Evolutionary conservation across 92 coral and sea anemone species (phyloP).

Genomic region (Isaurus tuberculatus): DNA sequence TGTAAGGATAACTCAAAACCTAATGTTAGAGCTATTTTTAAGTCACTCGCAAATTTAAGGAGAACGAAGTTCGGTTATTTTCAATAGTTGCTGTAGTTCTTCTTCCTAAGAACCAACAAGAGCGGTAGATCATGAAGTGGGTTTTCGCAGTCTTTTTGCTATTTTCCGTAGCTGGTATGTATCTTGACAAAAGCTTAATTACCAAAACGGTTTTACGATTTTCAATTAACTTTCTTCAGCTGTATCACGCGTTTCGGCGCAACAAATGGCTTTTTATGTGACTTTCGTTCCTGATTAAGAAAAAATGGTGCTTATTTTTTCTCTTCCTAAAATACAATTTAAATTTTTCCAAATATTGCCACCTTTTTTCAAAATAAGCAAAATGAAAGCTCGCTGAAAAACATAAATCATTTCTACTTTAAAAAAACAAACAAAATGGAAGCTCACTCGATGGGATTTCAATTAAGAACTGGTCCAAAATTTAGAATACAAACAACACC

Average conservation of each 20-base stretch:
- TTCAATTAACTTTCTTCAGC: not conserved
- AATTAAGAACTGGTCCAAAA: no score
- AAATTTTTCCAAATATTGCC: no score
- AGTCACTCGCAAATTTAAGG: not conserved
- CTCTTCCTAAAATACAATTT: no score
- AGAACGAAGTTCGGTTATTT: not conserved
- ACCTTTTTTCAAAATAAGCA: no score
- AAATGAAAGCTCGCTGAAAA: no score
- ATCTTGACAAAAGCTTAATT: not conserved
- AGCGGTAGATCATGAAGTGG: not conserved
- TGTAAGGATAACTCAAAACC: not conserved
- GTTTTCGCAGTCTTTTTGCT: not conserved
- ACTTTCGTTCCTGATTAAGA: no score
- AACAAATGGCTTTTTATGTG: no score
- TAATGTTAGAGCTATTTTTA: not conserved
- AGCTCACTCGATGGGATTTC: no score
- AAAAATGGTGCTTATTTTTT: no score
- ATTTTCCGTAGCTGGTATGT: slow-evolving; percentile 11
- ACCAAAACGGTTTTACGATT: not conserved
- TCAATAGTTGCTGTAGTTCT: not conserved
- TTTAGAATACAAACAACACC: no score
- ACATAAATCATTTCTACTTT: no score
- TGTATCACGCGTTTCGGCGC: not conserved
- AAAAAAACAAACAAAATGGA: no score
- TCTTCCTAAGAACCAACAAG: not conserved